Evolutionary conservation across 2,888 invertebrate genomes (phyloP), one percentile per base, ranked within the genome.

Genomic region (Leptarthrus brevirostris): DNA sequence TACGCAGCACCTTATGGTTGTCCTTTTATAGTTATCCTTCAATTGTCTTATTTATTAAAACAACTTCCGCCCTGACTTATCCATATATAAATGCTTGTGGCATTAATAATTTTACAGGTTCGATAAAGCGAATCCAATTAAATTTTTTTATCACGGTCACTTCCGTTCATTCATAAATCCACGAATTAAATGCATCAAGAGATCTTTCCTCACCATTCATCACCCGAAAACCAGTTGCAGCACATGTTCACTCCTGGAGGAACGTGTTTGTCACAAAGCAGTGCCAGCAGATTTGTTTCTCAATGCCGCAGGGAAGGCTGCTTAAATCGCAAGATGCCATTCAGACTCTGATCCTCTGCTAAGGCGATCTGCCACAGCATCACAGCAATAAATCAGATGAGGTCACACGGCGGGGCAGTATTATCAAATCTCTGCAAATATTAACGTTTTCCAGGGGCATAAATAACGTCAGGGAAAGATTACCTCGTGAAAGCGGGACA

Each of bases 391-490:
- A 58, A 58, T 58, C 36, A 58, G 30, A 24, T 10, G 58, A 34
- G 58, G 58, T 58, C 58, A 58, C 36, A 18, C 58, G 36, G 36
- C 56, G 56, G 56, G 58, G 58, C 58, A 36, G 58, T 20, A 36
- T 58, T 58, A 58, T 58, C 58, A 58, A 58, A 58, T 58, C 58
- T 58, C 58, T 2, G 36, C 36, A 58, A 58, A 58, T 58, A 58
- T 58, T 58, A 58, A 58, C 58, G 36, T 36, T 58, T 40, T 36
- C 26, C 58, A 58, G 20, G 18, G 2, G 16, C 58, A 36, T 58
- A 58, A 58, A 58, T 58, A 36, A 18, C 34, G n/a, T 18, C 58
- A 36, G 16, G 30, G 16, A 30, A 56, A 58, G 36, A 58, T 58
- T 18, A 18, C 34, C 10, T 18, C 58, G 58, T 5, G 30, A 24